Percentiles rank a stretch among this genome's conserved stretches.
Conservation (phyloP, 2,113 vertebrate genomes). For the Larimichthys crocea region DNA sequence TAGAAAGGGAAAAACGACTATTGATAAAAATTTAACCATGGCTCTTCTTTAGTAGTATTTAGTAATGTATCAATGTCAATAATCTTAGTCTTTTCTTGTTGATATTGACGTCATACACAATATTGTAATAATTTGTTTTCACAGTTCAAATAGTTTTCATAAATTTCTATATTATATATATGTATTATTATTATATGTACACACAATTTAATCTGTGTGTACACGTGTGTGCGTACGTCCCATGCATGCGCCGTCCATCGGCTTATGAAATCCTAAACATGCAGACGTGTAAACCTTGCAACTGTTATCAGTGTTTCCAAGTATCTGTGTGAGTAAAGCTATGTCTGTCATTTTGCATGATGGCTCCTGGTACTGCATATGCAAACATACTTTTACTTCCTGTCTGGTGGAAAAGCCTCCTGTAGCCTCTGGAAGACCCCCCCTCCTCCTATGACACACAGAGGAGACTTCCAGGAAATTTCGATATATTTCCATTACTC, state of each 20-base stretch:
- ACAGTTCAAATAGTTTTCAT: neutral
- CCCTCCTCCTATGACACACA: slow-evolving; percentile 27
- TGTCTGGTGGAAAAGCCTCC: slow-evolving; percentile 35
- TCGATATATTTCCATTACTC: slow-evolving; percentile 56
- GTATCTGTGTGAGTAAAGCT: slow-evolving; percentile 30
- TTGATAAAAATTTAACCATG: neutral
- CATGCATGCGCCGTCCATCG: neutral
- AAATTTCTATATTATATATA: neutral
- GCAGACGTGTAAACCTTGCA: neutral
- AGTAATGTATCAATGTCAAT: neutral
- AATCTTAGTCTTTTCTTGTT: neutral
- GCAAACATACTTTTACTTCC: slow-evolving; percentile 55
- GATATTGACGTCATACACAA: neutral
- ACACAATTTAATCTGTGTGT: neutral
- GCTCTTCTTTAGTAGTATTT: neutral
- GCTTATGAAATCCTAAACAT: slow-evolving; percentile 18
- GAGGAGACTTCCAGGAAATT: slow-evolving; percentile 67
- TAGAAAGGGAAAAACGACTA: neutral
- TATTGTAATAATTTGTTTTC: neutral
- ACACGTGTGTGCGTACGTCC: neutral
- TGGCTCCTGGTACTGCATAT: slow-evolving; percentile 44
- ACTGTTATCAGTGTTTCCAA: slow-evolving; percentile 42
- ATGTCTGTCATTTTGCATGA: slow-evolving; percentile 32
- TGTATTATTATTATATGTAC: no score
- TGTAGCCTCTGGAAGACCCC: slow-evolving; percentile 11